Base-by-base conservation (phyloP, 1,140 invertebrate genomes). In the Drosophila pachea region DNA sequence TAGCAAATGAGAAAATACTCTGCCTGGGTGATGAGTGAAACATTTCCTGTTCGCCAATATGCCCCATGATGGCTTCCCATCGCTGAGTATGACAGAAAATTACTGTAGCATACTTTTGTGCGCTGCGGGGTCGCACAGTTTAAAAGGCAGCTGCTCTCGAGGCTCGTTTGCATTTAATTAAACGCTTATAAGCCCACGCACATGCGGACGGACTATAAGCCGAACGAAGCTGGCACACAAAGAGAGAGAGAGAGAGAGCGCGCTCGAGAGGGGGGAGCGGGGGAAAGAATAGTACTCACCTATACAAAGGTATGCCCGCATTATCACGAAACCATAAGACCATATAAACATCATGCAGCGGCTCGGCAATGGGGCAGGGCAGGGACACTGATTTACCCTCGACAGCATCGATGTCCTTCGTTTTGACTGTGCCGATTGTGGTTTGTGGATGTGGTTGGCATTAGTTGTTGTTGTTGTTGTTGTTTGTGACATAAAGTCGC, bases 291-390 rank as follows among this genome's bases (percentile, higher is more conserved):
- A 22, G 89, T 43, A 78, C 92, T 92, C 90, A 96, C 95, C 95
- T 96, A 91, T 97, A 97, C 42, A 97, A 91, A 8, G 96, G 95
- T 69, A 94, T 95, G 54, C 95, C 95, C 38, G 93, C 94, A 73
- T 95, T 94, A 86, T 96, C 94, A 83, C 94, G 93, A 90, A 96
- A 97, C 95, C 95, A 97, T 86, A 97, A 93, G 33, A 97, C 95
- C 94, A 97, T 96, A 90, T 95, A 94, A 53, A 97, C 94, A 79
- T 94, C 94, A 90, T 96, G 95, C 76, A 92, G 92, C 32, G 94
- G 93, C 48, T 95, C 93, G 59, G 93, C 94, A 47, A 97, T 94
- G 90, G 97, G 94, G 90, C 96, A 97, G 9, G 95, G 94, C 78
- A 97, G 91, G 86, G 94, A 94, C 53, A 95, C 94, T 79, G 93